A percentile compares a stretch with the other conserved stretches of the same genome.
These are phyloP conservation scores for Alca torda DNA, from an alignment of 2,797 vertebrate genomes.

Conservation along the genomic window DNA sequence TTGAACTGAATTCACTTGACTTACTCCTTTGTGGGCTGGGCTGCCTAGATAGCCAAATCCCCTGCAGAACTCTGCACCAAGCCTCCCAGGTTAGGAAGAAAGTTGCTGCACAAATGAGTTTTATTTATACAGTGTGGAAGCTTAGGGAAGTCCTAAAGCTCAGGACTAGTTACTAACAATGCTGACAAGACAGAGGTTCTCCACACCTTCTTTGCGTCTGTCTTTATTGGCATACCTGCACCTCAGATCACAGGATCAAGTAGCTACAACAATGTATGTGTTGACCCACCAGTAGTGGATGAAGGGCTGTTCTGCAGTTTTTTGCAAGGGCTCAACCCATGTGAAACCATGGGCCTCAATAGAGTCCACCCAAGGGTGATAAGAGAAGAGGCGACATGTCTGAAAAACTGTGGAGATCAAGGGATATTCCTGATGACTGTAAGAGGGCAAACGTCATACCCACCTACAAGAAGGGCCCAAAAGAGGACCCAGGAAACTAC, in stretches of 20 bases:
- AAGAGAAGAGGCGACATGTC: neutral
- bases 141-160: neutral
- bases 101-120: neutral
- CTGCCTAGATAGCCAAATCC: neutral
- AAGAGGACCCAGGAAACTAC: neutral
- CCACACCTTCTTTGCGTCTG: neutral
- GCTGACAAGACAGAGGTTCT: neutral
- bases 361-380: neutral
- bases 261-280: neutral
- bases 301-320: neutral
- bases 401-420: neutral
- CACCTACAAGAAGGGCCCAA: neutral
- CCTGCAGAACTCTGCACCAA: neutral
- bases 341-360: neutral
- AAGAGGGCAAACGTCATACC: neutral
- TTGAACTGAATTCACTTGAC: neutral
- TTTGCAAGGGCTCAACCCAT: neutral
- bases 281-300: neutral
- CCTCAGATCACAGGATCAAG: neutral
- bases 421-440: neutral
- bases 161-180: neutral
- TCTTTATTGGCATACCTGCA: neutral
- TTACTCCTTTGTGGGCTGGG: fast-evolving
- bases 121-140: neutral
- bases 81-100: neutral